Evolutionary conservation across 2,888 invertebrate species (phyloP).

Genomic region (Eupelmus urozonus): DNA sequence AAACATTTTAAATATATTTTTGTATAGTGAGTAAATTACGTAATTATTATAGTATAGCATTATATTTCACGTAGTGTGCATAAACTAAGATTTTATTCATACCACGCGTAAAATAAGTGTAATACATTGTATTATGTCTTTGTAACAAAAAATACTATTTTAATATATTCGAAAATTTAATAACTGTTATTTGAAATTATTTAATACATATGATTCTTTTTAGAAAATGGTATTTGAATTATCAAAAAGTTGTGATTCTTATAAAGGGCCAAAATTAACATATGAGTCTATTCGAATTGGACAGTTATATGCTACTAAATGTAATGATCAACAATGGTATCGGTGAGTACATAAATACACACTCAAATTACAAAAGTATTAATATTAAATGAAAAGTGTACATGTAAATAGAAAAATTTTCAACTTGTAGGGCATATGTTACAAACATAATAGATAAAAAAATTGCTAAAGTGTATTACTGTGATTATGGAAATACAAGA

Average conservation of each 20-base stretch:
- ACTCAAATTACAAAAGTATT: neutral
- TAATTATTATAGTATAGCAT: neutral
- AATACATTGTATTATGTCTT: no score
- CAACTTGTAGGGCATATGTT: conserved; percentile 19
- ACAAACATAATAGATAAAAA: conserved; percentile 14
- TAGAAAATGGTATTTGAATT: conserved; percentile 23
- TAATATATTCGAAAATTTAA: no score
- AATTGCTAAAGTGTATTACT: conserved; percentile 12
- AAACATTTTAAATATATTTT: neutral
- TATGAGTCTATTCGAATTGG: conserved; percentile 9
- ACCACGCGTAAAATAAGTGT: no score
- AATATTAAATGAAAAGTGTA: neutral
- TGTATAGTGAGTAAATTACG: neutral
- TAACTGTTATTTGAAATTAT: no score
- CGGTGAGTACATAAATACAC: conserved; percentile 21
- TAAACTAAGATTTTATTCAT: no score
- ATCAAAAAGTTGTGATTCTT: conserved; percentile 2
- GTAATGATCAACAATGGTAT: conserved; percentile 24
- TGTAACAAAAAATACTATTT: no score
- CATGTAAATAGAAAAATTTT: no score
- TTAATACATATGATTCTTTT: neutral
- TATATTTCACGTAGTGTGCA: no score
- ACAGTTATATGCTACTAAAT: conserved; percentile 35
- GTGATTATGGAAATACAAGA: conserved; percentile 39
- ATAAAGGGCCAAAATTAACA: conserved; percentile 23